phyloP scores from a whole-genome alignment of 1,140 invertebrate species.

The Battus philenor region DNA sequence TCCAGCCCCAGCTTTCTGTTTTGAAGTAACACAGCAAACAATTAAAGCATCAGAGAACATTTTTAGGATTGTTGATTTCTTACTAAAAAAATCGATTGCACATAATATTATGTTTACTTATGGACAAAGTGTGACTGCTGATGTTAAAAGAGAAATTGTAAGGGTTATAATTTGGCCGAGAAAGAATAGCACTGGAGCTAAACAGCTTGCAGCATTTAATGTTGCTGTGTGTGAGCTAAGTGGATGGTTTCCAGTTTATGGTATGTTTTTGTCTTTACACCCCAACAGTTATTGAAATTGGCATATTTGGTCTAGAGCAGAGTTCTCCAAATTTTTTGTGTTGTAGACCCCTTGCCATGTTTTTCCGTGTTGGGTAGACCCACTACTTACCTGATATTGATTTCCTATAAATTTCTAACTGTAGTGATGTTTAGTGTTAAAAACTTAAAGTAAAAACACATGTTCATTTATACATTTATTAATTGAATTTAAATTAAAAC shows the following conservation, averaged over 20 bases:
- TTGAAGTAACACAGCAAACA: conserved; percentile 71
- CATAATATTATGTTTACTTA: conserved; percentile 83
- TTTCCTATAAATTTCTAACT: no score
- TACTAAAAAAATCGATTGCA: conserved; percentile 77
- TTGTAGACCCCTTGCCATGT: no score
- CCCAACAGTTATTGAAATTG: conserved; percentile 10
- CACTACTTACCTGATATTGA: no score
- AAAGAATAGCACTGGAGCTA: conserved; percentile 71
- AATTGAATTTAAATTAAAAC: no score
- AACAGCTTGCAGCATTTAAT: conserved; percentile 77
- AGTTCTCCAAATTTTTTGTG: no score
- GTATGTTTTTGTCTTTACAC: conserved; percentile 60
- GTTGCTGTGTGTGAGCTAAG: conserved; percentile 81
- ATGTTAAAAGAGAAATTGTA: conserved; percentile 54
- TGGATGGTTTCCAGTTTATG: conserved; percentile 80
- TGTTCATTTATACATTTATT: no score
- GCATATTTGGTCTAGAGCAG: no score
- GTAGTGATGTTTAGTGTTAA: no score
- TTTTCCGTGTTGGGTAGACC: no score
- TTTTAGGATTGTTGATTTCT: conserved; percentile 73
- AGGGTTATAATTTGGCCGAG: conserved; percentile 81
- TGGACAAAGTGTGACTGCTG: conserved; percentile 44
- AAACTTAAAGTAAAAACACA: no score
- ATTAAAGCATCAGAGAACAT: conserved; percentile 45
- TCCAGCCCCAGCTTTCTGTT: conserved; percentile 80